Evolutionary conservation across 2,797 vertebrate species (phyloP).

Genomic region (Neoniphon sammara): DNA sequence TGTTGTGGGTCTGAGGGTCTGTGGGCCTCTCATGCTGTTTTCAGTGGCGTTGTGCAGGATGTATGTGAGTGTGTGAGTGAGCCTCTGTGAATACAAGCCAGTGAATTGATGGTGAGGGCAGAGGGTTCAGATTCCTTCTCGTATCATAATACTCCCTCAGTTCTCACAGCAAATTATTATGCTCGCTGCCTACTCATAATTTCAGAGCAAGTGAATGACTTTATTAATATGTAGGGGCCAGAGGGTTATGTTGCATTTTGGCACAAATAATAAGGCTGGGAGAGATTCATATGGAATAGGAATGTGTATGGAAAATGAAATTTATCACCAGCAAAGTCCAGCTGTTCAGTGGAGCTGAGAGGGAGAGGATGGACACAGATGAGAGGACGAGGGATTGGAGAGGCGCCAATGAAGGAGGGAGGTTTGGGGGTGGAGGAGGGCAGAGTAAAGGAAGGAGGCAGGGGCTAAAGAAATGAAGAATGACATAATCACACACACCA

Average conservation of each 20-base stretch:
- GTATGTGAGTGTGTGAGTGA: background rate
- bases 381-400: constrained; percentile 1
- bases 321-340: constrained; percentile 16
- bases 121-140: constrained; percentile 67
- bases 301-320: constrained; percentile 16
- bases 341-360: constrained; percentile 27
- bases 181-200: constrained; percentile 34
- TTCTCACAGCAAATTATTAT: constrained; percentile 65
- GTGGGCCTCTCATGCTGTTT: constrained; percentile 56
- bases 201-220: constrained; percentile 40
- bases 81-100: constrained; percentile 52
- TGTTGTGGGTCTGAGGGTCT: constrained; percentile 71
- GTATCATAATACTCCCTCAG: constrained; percentile 72
- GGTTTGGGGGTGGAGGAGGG: constrained; percentile 8
- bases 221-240: constrained; percentile 23
- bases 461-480: constrained; percentile 35
- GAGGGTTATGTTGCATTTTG: constrained; percentile 35
- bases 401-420: background rate
- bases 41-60: constrained; percentile 44
- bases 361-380: constrained; percentile 14
- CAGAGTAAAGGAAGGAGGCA: background rate
- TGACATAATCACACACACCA: constrained; percentile 50
- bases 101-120: constrained; percentile 39
- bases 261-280: constrained; percentile 12
- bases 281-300: background rate